A percentile compares a stretch with the other conserved stretches of the same genome.
phyloP scores from a whole-genome alignment of 1,140 invertebrate genomes.

The Drosophila malerkotliana region DNA sequence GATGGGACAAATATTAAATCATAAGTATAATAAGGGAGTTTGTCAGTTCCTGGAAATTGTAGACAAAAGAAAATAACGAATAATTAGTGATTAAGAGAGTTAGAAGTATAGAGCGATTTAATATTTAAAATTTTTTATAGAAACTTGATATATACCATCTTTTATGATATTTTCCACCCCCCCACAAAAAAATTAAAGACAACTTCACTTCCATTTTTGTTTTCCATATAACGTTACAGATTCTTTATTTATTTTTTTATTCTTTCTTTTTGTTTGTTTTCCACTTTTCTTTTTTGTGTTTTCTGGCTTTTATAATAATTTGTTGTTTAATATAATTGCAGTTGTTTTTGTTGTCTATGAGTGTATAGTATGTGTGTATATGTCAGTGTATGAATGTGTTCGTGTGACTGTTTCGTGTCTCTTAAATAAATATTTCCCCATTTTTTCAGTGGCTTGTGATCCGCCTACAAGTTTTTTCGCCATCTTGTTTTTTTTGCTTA shows the following conservation, averaged over 20 bases:
- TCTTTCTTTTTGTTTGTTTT: conserved; percentile 52
- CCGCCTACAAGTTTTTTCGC: conserved; percentile 48
- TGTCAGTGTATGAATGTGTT: conserved; percentile 35
- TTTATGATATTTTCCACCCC: too few species aligned
- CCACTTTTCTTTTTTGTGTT: conserved; percentile 63
- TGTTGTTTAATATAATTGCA: conserved; percentile 79
- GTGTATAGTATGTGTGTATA: conserved; percentile 40
- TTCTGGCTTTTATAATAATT: conserved; percentile 77
- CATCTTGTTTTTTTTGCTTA: conserved; percentile 21
- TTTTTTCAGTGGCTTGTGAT: conserved; percentile 28
- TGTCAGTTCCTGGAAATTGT: too few species aligned
- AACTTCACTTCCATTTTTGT: conserved; percentile 34
- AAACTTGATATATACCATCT: not conserved
- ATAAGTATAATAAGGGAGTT: too few species aligned
- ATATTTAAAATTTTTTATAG: too few species aligned
- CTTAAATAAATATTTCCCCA: conserved; percentile 68
- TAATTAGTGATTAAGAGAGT: too few species aligned
- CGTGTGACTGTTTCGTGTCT: conserved; percentile 43
- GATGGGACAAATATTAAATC: not conserved
- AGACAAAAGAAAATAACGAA: too few species aligned
- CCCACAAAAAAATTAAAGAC: conserved; percentile 11
- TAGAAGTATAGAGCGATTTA: too few species aligned
- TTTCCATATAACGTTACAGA: conserved; percentile 84
- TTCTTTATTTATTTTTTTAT: conserved; percentile 77
- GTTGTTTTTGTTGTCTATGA: conserved; percentile 56